Base-by-base conservation (phyloP, 2,888 invertebrate genomes). In the Hetaerina titia region DNA sequence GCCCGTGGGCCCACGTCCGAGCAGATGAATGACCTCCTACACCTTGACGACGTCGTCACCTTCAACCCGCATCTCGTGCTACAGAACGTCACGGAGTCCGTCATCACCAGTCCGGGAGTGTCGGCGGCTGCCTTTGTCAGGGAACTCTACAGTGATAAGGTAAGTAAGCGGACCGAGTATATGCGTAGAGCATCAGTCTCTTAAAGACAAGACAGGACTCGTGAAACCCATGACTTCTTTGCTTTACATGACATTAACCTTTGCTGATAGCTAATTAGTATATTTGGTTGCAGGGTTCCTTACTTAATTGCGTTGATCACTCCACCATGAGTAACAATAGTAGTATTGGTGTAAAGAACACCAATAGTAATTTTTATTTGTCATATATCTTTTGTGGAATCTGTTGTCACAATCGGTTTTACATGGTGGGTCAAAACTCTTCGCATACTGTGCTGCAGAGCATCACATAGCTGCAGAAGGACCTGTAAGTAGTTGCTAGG, bases 1-100 rank as follows among this genome's bases (percentile, higher is more conserved):
- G 98, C 99, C 0, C 97, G 98, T 95, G 99, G 99, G 2, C 98
- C 98, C 5, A 99, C 99, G 0, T 99, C 99, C 0, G 98, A 98
- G 0, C 98, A 99, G 97, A 98, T 99, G 98, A 99, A 99, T 96
- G 98, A 98, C 96, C 98, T 99, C 19, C 97, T 99, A 0, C 98
- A 98, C 96, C 97, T 99, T 25, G 99, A 99, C 96, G 98, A 99
- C 95, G 98, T 99, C 98, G 98, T 98, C 0, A 98, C 98, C 0
- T 99, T 99, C 96, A 99, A 99, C 96, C 99, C 99, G 0, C 99
- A 99, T 96, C 97, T 98, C 96, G 98, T 98, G 0, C 98, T 99
- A 96, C 98, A 98, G 96, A 99, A 99, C 96, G 98, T 99, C 45
- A 98, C 98, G 0, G 98, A 98, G 96, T 98, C 98, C 0, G 98